phyloP scores from a whole-genome alignment of 23 tunicate genomes.

The Trididemnum nubilum region DNA sequence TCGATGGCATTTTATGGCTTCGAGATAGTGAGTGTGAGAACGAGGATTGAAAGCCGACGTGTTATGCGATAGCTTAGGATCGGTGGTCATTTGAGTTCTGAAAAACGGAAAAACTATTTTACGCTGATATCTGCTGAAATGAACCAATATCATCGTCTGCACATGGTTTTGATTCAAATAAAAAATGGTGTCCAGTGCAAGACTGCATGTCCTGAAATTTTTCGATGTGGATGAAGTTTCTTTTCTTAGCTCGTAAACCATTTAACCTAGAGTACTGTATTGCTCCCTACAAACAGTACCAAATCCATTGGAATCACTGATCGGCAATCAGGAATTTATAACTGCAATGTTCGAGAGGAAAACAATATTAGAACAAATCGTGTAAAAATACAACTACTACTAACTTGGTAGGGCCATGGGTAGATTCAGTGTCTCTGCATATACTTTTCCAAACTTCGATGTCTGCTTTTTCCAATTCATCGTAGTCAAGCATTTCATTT shows the following conservation, averaged over 20 bases:
- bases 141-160: neutral
- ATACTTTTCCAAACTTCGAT: slow-evolving; percentile 59
- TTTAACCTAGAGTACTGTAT: too few species aligned
- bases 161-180: too few species aligned
- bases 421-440: slow-evolving; percentile 40
- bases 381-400: too few species aligned
- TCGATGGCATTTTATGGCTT: neutral
- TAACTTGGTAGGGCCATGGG: slow-evolving; percentile 72
- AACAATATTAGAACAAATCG: too few species aligned
- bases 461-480: slow-evolving; percentile 26
- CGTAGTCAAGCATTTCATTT: slow-evolving; percentile 14
- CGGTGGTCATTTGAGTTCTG: neutral
- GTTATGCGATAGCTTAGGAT: neutral
- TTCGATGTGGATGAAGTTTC: too few species aligned
- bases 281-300: too few species aligned
- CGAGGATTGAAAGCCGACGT: neutral
- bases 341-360: neutral
- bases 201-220: too few species aligned
- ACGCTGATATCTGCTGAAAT: neutral
- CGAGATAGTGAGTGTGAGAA: neutral
- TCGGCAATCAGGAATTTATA: too few species aligned
- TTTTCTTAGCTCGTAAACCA: too few species aligned
- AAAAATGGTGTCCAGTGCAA: too few species aligned
- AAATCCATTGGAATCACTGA: too few species aligned
- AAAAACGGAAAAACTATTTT: neutral